phyloP scores from a whole-genome alignment of 2,888 invertebrate genomes.

The Phymatocera aterrima region DNA sequence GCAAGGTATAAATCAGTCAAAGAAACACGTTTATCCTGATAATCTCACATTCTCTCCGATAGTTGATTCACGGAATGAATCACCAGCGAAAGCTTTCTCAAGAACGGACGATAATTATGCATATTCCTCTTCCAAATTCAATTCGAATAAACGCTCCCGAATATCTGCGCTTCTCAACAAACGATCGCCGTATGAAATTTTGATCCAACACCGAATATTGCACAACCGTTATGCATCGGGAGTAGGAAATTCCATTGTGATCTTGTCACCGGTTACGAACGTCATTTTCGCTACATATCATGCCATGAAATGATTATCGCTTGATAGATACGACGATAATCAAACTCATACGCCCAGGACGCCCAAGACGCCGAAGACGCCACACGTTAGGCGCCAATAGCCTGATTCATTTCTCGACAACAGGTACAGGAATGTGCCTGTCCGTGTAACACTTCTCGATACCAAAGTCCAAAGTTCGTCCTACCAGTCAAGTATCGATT shows the following conservation, averaged over 20 bases:
- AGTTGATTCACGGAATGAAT: no score
- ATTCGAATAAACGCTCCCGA: no score
- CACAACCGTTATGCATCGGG: background rate
- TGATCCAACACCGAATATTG: background rate
- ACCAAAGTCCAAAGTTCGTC: slow-evolving; percentile 20
- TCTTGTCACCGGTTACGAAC: background rate
- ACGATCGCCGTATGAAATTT: no score
- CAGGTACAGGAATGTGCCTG: background rate
- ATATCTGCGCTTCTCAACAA: no score
- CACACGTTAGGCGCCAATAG: slow-evolving; percentile 15
- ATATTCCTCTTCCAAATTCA: no score
- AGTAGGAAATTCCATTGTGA: background rate
- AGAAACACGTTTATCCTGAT: no score
- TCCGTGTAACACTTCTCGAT: background rate
- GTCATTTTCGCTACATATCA: background rate
- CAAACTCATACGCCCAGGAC: background rate
- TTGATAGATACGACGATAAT: background rate
- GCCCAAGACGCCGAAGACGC: background rate
- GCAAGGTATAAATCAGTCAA: no score
- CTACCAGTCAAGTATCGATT: background rate
- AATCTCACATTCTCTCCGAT: no score
- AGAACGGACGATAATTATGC: no score
- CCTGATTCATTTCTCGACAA: slow-evolving; percentile 30
- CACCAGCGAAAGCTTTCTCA: no score
- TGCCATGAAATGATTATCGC: slow-evolving; percentile 2